phyloP scores from a whole-genome alignment of 2,888 invertebrate genomes.

The Syritta pipiens region DNA sequence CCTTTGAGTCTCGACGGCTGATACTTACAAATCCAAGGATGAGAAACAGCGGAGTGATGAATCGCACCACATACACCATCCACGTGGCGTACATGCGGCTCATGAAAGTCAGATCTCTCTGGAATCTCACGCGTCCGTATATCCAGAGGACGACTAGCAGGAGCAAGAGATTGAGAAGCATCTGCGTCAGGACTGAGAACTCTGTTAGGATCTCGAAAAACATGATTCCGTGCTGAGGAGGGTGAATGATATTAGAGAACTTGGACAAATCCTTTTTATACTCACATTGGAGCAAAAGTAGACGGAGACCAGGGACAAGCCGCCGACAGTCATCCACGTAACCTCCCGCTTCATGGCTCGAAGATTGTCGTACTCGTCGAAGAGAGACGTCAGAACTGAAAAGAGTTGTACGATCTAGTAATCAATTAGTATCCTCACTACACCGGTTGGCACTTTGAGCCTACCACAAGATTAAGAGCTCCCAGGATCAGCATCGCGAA shows the following conservation, averaged over 20 bases:
- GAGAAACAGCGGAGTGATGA: constrained; percentile 83
- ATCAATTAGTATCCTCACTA: background rate
- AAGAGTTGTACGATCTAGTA: constrained; percentile 72
- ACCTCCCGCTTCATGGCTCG: constrained; percentile 72
- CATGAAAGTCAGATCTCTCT: constrained; percentile 85
- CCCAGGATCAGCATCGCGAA: constrained; percentile 60
- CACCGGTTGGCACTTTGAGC: background rate
- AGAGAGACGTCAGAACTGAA: constrained; percentile 74
- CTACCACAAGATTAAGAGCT: constrained; percentile 55
- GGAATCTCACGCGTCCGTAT: constrained; percentile 84
- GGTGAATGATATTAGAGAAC: background rate
- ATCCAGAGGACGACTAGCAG: constrained; percentile 89
- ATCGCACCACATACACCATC: constrained; percentile 80
- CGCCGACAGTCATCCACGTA: constrained; percentile 70
- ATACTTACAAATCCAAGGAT: constrained; percentile 54
- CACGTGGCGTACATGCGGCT: constrained; percentile 81
- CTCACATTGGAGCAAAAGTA: constrained; percentile 69
- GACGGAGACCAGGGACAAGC: constrained; percentile 38
- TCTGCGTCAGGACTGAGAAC: constrained; percentile 80
- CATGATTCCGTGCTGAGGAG: constrained; percentile 49
- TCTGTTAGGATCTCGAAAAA: constrained; percentile 49
- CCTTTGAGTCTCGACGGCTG: too few relatives aligned
- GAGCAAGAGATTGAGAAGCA: constrained; percentile 90
- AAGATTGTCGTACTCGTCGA: constrained; percentile 75
- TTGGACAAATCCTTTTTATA: background rate